These are phyloP conservation scores for Drosophila rufa DNA, from an alignment of 1,140 invertebrate species.

Conservation along the genomic window DNA sequence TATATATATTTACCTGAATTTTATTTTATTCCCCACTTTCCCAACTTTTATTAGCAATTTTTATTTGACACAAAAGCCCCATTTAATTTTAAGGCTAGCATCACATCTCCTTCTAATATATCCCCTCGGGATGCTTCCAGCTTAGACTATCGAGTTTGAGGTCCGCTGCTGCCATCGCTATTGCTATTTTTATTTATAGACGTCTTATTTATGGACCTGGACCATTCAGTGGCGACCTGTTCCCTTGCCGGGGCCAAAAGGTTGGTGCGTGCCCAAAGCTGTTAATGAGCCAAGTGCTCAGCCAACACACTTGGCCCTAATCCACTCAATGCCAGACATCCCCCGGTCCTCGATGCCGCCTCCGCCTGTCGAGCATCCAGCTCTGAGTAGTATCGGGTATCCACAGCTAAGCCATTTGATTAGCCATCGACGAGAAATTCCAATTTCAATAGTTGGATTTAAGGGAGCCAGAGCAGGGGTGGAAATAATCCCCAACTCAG, in stretches of 20 bases:
- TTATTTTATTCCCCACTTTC: neutral
- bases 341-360: neutral
- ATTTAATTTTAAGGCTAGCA: slow-evolving; percentile 7
- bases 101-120: neutral
- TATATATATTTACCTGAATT: neutral
- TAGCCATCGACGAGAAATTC: slow-evolving; percentile 60
- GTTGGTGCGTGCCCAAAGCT: slow-evolving; percentile 57
- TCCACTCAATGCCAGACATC: slow-evolving; percentile 30
- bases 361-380: neutral
- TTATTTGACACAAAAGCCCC: slow-evolving; percentile 2
- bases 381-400: slow-evolving; percentile 23
- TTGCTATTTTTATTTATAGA: slow-evolving; percentile 64
- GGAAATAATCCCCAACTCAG: slow-evolving; percentile 7
- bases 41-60: neutral
- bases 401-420: slow-evolving; percentile 54
- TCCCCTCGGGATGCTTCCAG: neutral
- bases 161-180: neutral
- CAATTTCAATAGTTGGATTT: slow-evolving; percentile 57
- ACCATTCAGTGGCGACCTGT: slow-evolving; percentile 37
- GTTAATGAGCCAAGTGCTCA: slow-evolving; percentile 71
- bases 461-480: neutral
- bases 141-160: neutral
- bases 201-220: slow-evolving; percentile 61
- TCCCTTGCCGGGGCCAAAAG: neutral
- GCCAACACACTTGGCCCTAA: slow-evolving; percentile 27